Evolutionary conservation across 2,797 vertebrate genomes (phyloP).

Genomic region (Acanthopagrus latus): DNA sequence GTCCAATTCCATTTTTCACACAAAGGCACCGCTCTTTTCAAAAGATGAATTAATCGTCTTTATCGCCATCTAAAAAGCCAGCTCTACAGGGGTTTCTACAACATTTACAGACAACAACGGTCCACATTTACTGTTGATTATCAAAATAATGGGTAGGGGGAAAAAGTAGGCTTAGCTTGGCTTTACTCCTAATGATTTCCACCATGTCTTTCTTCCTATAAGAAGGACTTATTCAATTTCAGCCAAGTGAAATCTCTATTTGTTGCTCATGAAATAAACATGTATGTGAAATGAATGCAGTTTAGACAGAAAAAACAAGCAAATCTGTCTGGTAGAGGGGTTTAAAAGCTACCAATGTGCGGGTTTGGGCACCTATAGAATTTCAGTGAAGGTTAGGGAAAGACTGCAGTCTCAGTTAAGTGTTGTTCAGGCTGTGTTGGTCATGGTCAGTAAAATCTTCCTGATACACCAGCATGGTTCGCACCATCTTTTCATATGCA

Average conservation of each 20-base stretch:
- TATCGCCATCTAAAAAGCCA: not conserved
- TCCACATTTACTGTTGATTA: not conserved
- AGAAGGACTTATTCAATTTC: not conserved
- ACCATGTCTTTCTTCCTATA: not conserved
- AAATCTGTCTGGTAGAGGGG: not conserved
- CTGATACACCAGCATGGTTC: not conserved
- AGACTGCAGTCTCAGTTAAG: not conserved
- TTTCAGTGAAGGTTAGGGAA: not conserved
- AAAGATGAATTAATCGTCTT: constrained; percentile 16
- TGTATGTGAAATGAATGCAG: not conserved
- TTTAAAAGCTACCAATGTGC: not conserved
- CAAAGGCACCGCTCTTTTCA: not conserved
- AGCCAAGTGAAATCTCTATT: not conserved
- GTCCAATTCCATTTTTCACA: not conserved
- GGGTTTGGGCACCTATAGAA: too few relatives aligned
- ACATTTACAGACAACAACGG: not conserved
- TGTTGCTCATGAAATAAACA: not conserved
- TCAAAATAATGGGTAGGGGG: not conserved
- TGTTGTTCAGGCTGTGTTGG: not conserved
- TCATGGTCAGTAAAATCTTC: not conserved
- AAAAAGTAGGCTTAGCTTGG: not conserved
- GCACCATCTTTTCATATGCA: too few relatives aligned
- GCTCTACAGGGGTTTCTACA: not conserved
- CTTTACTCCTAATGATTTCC: not conserved
- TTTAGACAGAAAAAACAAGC: not conserved